Evolutionary conservation across 1,140 invertebrate genomes (phyloP).

Genomic region (Trichonephila clavipes): DNA sequence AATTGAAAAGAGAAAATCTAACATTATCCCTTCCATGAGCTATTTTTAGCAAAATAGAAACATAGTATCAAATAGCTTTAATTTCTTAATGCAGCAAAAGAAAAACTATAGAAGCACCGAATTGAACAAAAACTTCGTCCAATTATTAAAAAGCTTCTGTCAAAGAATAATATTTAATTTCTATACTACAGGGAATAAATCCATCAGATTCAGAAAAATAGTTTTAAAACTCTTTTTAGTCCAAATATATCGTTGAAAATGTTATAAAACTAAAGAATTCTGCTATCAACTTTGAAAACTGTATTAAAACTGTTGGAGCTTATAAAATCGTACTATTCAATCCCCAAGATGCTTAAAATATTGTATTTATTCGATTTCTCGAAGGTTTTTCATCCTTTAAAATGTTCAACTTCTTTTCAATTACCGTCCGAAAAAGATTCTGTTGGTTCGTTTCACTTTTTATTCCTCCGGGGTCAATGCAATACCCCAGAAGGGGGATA

Average conservation of each 20-base stretch:
- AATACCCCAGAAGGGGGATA: neutral
- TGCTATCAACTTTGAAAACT: neutral
- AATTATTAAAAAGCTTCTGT: too few relatives aligned
- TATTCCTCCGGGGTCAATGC: conserved; percentile 3
- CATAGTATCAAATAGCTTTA: too few relatives aligned
- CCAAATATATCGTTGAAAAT: neutral
- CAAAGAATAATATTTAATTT: too few relatives aligned
- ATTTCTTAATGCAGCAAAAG: too few relatives aligned
- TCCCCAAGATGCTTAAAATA: conserved; percentile 35
- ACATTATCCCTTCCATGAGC: too few relatives aligned
- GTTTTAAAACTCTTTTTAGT: too few relatives aligned
- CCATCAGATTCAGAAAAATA: too few relatives aligned
- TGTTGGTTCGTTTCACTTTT: neutral
- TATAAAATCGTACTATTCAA: neutral
- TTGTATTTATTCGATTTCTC: conserved; percentile 18
- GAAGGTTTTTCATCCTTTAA: conserved; percentile 6
- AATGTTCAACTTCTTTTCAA: conserved; percentile 21
- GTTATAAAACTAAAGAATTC: neutral
- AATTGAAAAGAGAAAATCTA: too few relatives aligned
- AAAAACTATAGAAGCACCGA: too few relatives aligned
- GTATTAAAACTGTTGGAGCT: neutral
- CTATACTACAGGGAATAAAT: too few relatives aligned
- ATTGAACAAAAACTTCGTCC: too few relatives aligned
- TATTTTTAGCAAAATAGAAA: too few relatives aligned
- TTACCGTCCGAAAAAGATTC: conserved; percentile 21